phyloP scores from a whole-genome alignment of 2,888 invertebrate species.

The Apantesis nais region DNA sequence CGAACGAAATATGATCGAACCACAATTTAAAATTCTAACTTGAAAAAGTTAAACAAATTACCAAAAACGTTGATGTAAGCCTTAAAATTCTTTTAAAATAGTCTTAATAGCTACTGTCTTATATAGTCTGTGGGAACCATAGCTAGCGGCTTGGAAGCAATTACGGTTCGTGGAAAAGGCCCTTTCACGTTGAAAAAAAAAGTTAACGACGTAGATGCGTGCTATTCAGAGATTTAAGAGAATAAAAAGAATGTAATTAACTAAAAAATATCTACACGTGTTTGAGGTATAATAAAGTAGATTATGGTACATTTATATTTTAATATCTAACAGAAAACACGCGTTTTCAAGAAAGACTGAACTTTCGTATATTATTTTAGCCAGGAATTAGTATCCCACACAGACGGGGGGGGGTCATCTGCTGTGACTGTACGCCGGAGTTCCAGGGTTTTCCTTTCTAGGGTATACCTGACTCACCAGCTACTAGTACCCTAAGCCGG shows the following conservation, averaged over 20 bases:
- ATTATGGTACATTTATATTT: not conserved
- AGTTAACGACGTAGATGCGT: slow-evolving; percentile 33
- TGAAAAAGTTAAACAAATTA: slow-evolving; percentile 16
- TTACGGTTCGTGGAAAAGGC: slow-evolving; percentile 37
- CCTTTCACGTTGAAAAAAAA: slow-evolving; percentile 42
- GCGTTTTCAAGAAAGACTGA: too few species aligned
- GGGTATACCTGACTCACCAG: too few species aligned
- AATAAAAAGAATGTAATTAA: slow-evolving; percentile 7
- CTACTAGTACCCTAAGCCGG: too few species aligned
- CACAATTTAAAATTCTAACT: slow-evolving; percentile 7
- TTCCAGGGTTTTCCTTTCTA: too few species aligned
- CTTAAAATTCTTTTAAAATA: slow-evolving; percentile 46
- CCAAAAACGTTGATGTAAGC: slow-evolving; percentile 17
- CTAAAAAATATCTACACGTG: slow-evolving; percentile 5
- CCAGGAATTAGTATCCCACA: too few species aligned
- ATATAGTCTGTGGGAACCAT: slow-evolving; percentile 39
- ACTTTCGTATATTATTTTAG: too few species aligned
- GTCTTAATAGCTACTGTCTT: slow-evolving; percentile 34
- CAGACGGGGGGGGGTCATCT: too few species aligned
- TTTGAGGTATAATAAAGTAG: not conserved
- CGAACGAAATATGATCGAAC: not conserved
- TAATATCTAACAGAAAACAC: not conserved
- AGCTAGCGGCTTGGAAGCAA: slow-evolving; percentile 39
- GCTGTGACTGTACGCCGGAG: too few species aligned
- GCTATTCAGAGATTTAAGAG: slow-evolving; percentile 12